These are phyloP conservation scores for Axis porcinus DNA, from an alignment of 2,113 vertebrate genomes.

Conservation along the genomic window DNA sequence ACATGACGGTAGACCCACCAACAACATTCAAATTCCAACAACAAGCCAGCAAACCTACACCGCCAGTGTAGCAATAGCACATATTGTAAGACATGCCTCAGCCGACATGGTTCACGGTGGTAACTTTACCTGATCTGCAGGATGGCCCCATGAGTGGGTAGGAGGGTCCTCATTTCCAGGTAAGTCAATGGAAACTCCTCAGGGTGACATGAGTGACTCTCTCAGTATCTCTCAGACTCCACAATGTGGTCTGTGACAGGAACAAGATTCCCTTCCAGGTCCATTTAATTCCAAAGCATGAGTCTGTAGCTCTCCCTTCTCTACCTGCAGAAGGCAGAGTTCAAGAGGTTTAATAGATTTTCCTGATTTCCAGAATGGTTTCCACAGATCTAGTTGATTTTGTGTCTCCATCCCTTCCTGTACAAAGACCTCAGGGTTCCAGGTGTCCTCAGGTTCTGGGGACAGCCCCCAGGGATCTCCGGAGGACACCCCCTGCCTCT, in stretches of 20 bases:
- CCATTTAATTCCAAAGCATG: accelerated
- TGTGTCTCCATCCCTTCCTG: neutral
- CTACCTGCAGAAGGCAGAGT: neutral
- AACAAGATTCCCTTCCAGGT: neutral
- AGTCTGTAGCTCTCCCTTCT: neutral
- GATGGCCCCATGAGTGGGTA: accelerated
- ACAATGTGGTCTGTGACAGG: accelerated
- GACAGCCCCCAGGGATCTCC: neutral
- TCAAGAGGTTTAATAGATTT: too few species aligned
- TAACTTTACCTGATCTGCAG: accelerated
- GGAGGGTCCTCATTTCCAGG: accelerated
- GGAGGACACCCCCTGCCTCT: accelerated
- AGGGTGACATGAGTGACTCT: accelerated
- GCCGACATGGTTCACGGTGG: accelerated
- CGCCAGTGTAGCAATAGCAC: accelerated
- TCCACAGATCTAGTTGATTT: neutral
- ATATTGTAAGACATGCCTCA: accelerated
- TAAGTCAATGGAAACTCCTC: accelerated
- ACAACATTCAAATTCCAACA: accelerated
- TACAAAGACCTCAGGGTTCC: neutral
- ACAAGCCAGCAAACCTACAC: accelerated
- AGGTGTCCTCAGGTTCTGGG: too few species aligned
- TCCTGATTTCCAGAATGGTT: neutral
- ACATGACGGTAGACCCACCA: accelerated
- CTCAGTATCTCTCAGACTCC: neutral